Conservation (phyloP, 2,113 vertebrate genomes). For the Cryptotis parvus region DNA sequence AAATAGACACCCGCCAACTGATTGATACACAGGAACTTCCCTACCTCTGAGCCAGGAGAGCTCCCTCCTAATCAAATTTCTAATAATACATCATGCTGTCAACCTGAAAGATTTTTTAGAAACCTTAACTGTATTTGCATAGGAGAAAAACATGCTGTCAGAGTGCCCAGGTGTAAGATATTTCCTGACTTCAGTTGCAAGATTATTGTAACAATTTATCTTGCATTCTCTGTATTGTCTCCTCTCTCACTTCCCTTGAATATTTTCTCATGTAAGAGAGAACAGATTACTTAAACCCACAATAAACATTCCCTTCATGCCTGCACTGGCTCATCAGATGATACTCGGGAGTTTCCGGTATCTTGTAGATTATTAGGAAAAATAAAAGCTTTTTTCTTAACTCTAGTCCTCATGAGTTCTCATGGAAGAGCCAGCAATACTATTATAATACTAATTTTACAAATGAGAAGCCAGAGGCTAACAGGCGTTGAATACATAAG, state of each 20-base stretch:
- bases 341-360: neutral
- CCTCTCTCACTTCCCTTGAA: slow-evolving; percentile 45
- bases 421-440: slow-evolving; percentile 29
- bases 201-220: slow-evolving; percentile 84
- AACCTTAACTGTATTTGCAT: slow-evolving; percentile 82
- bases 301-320: slow-evolving; percentile 30
- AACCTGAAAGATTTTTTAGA: slow-evolving; percentile 81
- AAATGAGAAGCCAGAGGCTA: slow-evolving; percentile 35
- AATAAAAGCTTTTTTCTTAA: slow-evolving; percentile 42
- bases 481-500: slow-evolving; percentile 20
- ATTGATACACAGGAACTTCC: slow-evolving; percentile 82
- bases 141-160: slow-evolving; percentile 82
- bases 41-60: slow-evolving; percentile 74
- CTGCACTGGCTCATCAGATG: slow-evolving; percentile 36
- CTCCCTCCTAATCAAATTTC: slow-evolving; percentile 82
- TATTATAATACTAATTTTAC: slow-evolving; percentile 50
- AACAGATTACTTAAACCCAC: slow-evolving; percentile 62
- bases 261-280: slow-evolving; percentile 63
- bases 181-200: slow-evolving; percentile 79
- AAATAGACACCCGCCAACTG: slow-evolving; percentile 82
- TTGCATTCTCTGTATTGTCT: slow-evolving; percentile 70
- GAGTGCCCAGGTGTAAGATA: slow-evolving; percentile 77
- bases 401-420: neutral
- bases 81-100: slow-evolving; percentile 84
- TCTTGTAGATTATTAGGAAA: slow-evolving; percentile 37